Conservation (phyloP, 1,140 invertebrate genomes). For the Leguminivora glycinivorella region DNA sequence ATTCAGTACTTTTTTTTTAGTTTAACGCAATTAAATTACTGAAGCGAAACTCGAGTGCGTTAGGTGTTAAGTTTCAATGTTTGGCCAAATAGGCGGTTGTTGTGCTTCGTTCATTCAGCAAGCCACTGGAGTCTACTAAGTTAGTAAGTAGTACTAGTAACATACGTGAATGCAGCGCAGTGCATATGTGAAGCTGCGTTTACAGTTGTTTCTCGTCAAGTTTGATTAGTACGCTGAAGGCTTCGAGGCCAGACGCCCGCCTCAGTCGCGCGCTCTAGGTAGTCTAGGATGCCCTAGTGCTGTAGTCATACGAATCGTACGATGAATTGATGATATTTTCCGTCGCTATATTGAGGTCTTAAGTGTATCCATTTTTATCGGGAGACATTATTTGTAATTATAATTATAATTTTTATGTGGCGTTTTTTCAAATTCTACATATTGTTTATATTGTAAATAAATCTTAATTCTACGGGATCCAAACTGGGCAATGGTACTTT, state of each 20-base stretch:
- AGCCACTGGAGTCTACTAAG: not conserved
- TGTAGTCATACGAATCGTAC: not conserved
- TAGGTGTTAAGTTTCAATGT: too few relatives aligned
- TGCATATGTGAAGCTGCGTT: slow-evolving; percentile 6
- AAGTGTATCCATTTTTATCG: not conserved
- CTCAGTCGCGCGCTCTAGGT: slow-evolving; percentile 2
- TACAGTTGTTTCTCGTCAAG: not conserved
- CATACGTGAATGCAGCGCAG: not conserved
- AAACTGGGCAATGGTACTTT: too few relatives aligned
- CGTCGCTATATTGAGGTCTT: not conserved
- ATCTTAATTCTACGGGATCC: too few relatives aligned
- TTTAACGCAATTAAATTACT: too few relatives aligned
- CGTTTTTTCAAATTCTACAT: too few relatives aligned
- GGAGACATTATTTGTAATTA: too few relatives aligned
- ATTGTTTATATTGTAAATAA: too few relatives aligned
- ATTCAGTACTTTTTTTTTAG: too few relatives aligned
- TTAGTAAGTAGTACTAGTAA: not conserved
- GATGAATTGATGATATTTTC: not conserved
- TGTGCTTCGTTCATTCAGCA: not conserved
- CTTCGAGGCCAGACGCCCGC: slow-evolving; percentile 7
- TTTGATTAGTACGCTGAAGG: slow-evolving; percentile 10
- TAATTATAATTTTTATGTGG: too few relatives aligned
- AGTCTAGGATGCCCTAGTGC: not conserved
- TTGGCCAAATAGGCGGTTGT: not conserved
- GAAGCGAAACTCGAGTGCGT: too few relatives aligned